Evolutionary conservation across 1,140 invertebrate genomes (phyloP).

Genomic region (Diprion similis): DNA sequence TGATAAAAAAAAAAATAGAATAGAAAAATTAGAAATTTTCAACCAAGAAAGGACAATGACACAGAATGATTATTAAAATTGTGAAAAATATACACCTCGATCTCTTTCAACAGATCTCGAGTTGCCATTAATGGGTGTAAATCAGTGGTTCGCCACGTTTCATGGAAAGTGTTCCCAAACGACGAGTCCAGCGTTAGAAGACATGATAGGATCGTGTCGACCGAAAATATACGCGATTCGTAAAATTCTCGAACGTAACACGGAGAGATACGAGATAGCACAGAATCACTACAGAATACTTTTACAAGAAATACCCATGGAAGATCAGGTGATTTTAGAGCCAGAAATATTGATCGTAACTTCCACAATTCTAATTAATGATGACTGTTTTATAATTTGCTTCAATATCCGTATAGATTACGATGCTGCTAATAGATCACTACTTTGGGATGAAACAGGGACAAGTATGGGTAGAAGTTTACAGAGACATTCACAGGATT

Average conservation of each 20-base stretch:
- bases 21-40: background rate
- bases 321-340: conserved; percentile 37
- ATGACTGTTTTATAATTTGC: too few relatives aligned
- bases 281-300: conserved; percentile 41
- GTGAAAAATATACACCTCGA: conserved; percentile 13
- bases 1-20: background rate
- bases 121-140: conserved; percentile 37
- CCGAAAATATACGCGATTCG: conserved; percentile 45
- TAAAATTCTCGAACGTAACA: conserved; percentile 38
- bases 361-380: too few relatives aligned
- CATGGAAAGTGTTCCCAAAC: conserved; percentile 22
- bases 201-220: conserved; percentile 41
- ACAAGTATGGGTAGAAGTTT: conserved; percentile 43
- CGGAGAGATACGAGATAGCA: conserved; percentile 27
- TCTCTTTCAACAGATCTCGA: conserved; percentile 32
- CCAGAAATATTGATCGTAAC: too few relatives aligned
- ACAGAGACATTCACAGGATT: conserved; percentile 35
- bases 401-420: conserved; percentile 30
- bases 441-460: conserved; percentile 43
- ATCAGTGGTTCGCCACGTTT: conserved; percentile 38
- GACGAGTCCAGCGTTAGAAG: conserved; percentile 33
- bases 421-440: conserved; percentile 36
- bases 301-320: conserved; percentile 27
- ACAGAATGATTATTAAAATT: background rate
- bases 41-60: background rate